Conservation (phyloP, 2,113 vertebrate species). For the Cephalophus harveyi region DNA sequence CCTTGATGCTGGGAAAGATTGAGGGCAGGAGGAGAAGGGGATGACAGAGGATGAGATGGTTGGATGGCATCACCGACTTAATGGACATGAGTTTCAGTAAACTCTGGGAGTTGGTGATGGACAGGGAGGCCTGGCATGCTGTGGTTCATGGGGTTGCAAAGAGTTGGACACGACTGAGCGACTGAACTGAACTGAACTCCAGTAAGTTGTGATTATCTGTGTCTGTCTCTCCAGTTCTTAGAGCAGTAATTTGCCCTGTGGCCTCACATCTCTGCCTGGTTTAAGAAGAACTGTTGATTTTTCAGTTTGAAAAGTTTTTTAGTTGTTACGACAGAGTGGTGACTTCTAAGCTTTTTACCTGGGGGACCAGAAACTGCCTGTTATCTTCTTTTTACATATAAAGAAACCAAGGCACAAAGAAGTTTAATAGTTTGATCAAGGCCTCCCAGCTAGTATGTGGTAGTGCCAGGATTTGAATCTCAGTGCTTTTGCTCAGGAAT, state of each 20-base stretch:
- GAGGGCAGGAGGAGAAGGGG: background rate
- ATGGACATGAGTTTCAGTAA: background rate
- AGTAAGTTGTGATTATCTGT: background rate
- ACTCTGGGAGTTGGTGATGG: background rate
- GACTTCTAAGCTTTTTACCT: background rate
- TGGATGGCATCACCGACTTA: background rate
- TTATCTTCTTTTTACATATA: background rate
- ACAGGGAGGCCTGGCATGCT: background rate
- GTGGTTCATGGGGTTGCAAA: background rate
- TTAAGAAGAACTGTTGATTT: background rate
- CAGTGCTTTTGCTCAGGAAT: background rate
- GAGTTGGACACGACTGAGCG: rapidly evolving
- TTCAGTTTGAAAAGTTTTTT: background rate
- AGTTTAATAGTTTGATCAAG: background rate
- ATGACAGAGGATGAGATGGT: background rate
- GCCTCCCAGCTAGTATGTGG: background rate
- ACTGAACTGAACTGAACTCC: background rate
- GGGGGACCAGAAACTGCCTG: background rate
- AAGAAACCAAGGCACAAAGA: background rate
- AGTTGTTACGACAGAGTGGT: background rate
- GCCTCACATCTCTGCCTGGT: background rate
- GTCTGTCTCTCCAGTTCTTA: background rate
- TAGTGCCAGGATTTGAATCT: background rate
- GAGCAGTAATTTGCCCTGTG: background rate
- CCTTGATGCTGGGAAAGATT: background rate